A percentile compares a stretch with the other conserved stretches of the same genome.
Evolutionary conservation across 2,888 invertebrate genomes (phyloP).

Genomic region (Cordilura impudica): DNA sequence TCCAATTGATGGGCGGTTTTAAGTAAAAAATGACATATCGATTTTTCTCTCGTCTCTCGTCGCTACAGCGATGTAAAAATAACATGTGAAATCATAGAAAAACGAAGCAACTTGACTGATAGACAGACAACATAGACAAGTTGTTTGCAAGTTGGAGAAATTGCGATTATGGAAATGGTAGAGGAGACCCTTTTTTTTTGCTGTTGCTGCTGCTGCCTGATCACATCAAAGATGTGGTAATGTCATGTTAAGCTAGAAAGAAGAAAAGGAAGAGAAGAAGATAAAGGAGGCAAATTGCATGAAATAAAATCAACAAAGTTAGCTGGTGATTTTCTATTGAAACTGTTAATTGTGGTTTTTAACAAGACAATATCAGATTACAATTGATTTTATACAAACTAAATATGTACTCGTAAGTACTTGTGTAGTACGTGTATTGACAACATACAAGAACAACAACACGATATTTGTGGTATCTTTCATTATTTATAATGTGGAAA

Average conservation of each 20-base stretch:
- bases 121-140: slow-evolving; percentile 59
- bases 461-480: slow-evolving; percentile 45
- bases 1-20: slow-evolving; percentile 61
- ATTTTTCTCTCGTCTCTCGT: slow-evolving; percentile 39
- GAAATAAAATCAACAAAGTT: slow-evolving; percentile 22
- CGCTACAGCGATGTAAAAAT: slow-evolving; percentile 5
- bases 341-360: slow-evolving; percentile 63
- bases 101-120: slow-evolving; percentile 34
- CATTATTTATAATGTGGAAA: slow-evolving; percentile 59
- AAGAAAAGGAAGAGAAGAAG: neutral
- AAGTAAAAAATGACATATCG: slow-evolving; percentile 58
- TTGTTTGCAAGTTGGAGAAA: slow-evolving; percentile 55
- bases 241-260: slow-evolving; percentile 43
- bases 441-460: slow-evolving; percentile 15
- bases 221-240: slow-evolving; percentile 60
- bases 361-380: slow-evolving; percentile 63
- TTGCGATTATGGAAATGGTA: slow-evolving; percentile 44
- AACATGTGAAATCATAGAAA: slow-evolving; percentile 55
- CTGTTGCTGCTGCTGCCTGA: slow-evolving; percentile 15
- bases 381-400: slow-evolving; percentile 55
- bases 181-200: slow-evolving; percentile 41
- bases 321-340: slow-evolving; percentile 63
- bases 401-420: slow-evolving; percentile 18
- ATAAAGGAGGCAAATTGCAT: slow-evolving; percentile 3
- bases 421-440: slow-evolving; percentile 19